phyloP scores from a whole-genome alignment of 2,113 vertebrate genomes.

The Natator depressus region DNA sequence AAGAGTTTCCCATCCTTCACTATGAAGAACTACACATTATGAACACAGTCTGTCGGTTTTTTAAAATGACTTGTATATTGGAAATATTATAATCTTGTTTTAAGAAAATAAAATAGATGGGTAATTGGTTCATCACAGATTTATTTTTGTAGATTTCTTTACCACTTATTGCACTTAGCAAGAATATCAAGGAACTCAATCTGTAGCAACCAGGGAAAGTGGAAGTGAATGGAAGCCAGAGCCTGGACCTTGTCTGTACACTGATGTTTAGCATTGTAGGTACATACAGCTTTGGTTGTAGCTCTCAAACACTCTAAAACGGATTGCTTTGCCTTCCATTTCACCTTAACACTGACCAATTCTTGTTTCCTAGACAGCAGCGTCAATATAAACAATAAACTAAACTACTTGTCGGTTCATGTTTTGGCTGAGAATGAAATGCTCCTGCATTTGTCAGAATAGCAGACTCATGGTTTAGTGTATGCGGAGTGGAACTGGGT shows the following conservation, averaged over 20 bases:
- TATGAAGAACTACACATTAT: background rate
- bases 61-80: background rate
- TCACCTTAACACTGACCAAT: background rate
- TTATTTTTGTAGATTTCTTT: background rate
- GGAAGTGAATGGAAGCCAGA: background rate
- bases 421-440: background rate
- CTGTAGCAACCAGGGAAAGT: background rate
- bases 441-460: background rate
- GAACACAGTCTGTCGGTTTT: background rate
- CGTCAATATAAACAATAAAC: background rate
- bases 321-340: background rate
- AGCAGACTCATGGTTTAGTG: background rate
- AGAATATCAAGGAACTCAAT: background rate
- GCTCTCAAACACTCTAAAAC: background rate
- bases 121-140: background rate
- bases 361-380: background rate
- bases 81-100: background rate
- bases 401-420: background rate
- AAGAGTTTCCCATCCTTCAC: accelerated
- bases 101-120: background rate
- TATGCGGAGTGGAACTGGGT: background rate
- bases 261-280: background rate
- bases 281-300: background rate
- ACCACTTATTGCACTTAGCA: background rate
- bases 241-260: background rate